Evolutionary conservation across 2,113 vertebrate species (phyloP), one percentile per base, ranked within the genome.

Genomic region (Turnix velox): DNA sequence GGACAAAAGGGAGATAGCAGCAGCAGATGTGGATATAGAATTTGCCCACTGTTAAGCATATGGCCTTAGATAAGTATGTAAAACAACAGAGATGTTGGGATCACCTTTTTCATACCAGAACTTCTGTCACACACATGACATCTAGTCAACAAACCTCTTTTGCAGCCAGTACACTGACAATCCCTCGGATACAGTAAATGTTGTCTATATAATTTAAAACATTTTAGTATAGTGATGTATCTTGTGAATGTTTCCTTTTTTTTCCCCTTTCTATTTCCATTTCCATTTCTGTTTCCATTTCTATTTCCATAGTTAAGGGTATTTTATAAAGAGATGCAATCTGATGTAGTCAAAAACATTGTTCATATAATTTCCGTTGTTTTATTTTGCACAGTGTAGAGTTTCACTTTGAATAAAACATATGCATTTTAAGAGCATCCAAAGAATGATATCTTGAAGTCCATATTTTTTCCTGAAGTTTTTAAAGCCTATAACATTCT

Each of bases 11-110:
- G 66, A 93, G 57, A 84, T 42, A 40, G 80, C 45, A 76, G 80
- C 27, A 91, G 65, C 86, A 95, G 87, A 93, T 95, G 74, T 39
- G 71, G 51, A 57, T 58, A 79, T 96, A 91, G 94, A 94, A 95
- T 42, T 63, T 82, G 59, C 79, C 79, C 65, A 54, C 62, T 90
- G 73, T 75, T 88, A 91, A 94, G 87, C 88, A 91, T 94, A 91
- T 88, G 88, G 77, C 55, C 71, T 67, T 46, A 45, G 40, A 67
- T 42, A 51, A 72, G 42, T 69, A 69, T 58, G n/a, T n/a, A n/a
- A 92, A 89, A 69, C 48, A 89, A 65, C 19, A 58, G 74, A 84
- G 45, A 77, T 48, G 28, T 43, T 48, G 20, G 48, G 31, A 88
- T 59, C 88, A 66, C 31, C 31, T 77, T 93, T 78, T 66, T 61